Percentiles rank a stretch among this genome's conserved stretches.
Conservation (phyloP, 2,113 vertebrate species). For the Pseudolaguvia tuberculata region DNA sequence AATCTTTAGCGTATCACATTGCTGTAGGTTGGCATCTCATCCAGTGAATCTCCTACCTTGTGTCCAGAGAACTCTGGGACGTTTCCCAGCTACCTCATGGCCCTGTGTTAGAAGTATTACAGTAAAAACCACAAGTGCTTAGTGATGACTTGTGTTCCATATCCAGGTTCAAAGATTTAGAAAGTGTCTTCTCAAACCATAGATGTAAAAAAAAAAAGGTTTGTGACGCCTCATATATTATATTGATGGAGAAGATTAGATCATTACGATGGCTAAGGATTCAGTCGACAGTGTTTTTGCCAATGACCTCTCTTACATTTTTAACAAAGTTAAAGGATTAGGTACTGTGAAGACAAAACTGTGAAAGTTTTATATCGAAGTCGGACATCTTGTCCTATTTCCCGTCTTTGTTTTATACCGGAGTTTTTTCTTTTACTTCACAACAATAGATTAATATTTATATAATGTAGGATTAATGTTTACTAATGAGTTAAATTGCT, state of each 20-base stretch:
- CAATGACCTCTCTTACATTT: not conserved
- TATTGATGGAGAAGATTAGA: too few relatives aligned
- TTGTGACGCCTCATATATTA: too few relatives aligned
- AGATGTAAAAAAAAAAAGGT: not conserved
- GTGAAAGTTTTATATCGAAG: not conserved
- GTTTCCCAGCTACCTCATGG: too few relatives aligned
- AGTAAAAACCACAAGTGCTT: not conserved
- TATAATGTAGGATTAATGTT: too few relatives aligned
- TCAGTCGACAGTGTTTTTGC: constrained; percentile 4
- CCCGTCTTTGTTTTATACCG: too few relatives aligned
- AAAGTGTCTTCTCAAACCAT: too few relatives aligned
- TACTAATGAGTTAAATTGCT: too few relatives aligned
- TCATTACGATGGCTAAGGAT: constrained; percentile 1
- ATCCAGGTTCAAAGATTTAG: not conserved
- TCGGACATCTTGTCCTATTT: not conserved
- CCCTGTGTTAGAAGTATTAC: too few relatives aligned
- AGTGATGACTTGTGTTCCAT: not conserved
- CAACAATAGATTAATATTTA: not conserved
- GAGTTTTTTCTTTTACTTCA: not conserved
- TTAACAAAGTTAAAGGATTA: not conserved
- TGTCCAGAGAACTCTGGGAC: too few relatives aligned
- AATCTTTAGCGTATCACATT: too few relatives aligned
- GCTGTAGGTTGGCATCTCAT: too few relatives aligned
- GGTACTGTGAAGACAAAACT: not conserved
- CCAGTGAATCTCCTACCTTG: too few relatives aligned